Evolutionary conservation across 2,113 vertebrate genomes (phyloP).

Genomic region (Rhinolophus ferrumequinum): DNA sequence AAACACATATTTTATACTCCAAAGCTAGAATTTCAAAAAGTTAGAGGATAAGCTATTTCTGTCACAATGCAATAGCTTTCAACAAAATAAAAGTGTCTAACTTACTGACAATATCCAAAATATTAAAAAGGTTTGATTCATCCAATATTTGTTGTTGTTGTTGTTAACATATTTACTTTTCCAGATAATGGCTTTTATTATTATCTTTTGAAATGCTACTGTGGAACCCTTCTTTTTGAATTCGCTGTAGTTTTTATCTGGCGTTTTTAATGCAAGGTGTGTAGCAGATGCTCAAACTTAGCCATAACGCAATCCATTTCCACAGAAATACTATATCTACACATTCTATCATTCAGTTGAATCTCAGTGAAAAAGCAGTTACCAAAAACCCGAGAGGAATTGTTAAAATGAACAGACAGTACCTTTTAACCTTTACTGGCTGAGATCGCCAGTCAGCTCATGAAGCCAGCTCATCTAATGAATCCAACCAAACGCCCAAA

Average conservation of each 20-base stretch:
- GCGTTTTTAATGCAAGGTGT: conserved; percentile 14
- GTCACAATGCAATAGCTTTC: not conserved
- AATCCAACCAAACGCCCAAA: not conserved
- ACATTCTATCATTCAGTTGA: not conserved
- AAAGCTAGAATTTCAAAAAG: not conserved
- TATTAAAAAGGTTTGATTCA: not conserved
- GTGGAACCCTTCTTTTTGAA: not conserved
- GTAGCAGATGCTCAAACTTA: not conserved
- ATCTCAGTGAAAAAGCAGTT: conserved; percentile 37
- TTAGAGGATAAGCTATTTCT: not conserved
- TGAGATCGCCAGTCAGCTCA: not conserved
- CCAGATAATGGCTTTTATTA: not conserved
- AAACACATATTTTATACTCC: not conserved
- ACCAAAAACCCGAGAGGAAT: conserved; percentile 16
- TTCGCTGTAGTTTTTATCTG: not conserved
- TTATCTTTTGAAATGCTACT: not conserved
- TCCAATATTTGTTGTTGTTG: not conserved
- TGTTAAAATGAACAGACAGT: not conserved
- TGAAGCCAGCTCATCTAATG: not conserved
- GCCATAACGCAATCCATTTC: conserved; percentile 20
- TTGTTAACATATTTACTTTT: not conserved
- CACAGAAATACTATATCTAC: not conserved
- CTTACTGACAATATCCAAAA: not conserved
- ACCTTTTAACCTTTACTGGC: not conserved
- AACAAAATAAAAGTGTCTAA: not conserved